Evolutionary conservation across 2,797 vertebrate genomes (phyloP), one percentile per base, ranked within the genome.

Genomic region (Cuniculus paca): DNA sequence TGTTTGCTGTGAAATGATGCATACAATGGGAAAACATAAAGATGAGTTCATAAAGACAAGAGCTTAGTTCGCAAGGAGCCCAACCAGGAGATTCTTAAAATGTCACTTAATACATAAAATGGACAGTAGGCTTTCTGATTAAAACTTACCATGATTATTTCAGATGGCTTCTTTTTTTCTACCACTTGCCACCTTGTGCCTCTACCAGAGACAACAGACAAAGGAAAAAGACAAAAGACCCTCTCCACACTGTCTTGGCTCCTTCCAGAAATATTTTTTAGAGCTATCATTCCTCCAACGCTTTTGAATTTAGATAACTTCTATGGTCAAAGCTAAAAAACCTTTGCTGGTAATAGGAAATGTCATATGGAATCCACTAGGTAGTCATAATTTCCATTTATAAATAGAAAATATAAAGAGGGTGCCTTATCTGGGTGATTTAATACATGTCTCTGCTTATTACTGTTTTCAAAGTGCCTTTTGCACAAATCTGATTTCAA

Each of bases 1-100:
- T 98, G 97, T 98, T 98, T 98, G 96, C 98, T 98, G 98, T 98
- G 98, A 99, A 99, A 99, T 99, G 98, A 99, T 99, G 98, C 98
- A 98, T 98, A 99, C 99, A 99, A 98, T 98, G 99, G 98, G 98
- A 98, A 98, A 98, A 98, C 98, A 97, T 96, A 97, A 98, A 97
- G 98, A 98, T 98, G 98, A 58, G 39, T 20, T 50, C 80, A n/a
- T 36, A 91, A 74, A 52, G 52, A 99, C 99, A 99, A 97, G 98
- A 99, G 98, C 98, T 96, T 97, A 98, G 97, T 97, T 98, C 98
- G 98, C 98, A 98, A 99, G 99, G 98, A 98, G 97, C 97, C 96
- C 95, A 98, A 98, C 98, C 98, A 68, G 95, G 98, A 98, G 98
- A 98, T 97, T 97, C 98, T 98, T 98, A 97, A 99, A 99, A 99